A percentile compares a stretch with the other conserved stretches of the same genome.
Evolutionary conservation across 1,140 invertebrate species (phyloP).

Genomic region (Tetraneura akinire): DNA sequence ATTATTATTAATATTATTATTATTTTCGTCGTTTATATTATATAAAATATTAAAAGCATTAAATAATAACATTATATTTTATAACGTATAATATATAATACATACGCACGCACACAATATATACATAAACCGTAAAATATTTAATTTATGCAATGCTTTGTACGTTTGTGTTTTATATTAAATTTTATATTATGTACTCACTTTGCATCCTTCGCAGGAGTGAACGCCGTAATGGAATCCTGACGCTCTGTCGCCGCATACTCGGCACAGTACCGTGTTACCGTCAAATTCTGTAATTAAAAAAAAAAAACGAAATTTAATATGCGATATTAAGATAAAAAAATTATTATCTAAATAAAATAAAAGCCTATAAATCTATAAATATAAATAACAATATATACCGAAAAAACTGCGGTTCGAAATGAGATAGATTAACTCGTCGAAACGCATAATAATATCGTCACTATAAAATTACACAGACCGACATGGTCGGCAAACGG

Average conservation of each 20-base stretch:
- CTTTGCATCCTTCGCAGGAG: slow-evolving; percentile 99
- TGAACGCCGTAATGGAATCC: slow-evolving; percentile 99
- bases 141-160: too few relatives aligned
- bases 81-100: background rate
- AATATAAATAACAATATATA: too few relatives aligned
- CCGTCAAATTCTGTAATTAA: slow-evolving; percentile 94
- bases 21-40: background rate
- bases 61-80: background rate
- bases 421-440: too few relatives aligned
- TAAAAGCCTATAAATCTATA: too few relatives aligned
- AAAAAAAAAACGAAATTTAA: slow-evolving; percentile 29
- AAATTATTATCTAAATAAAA: too few relatives aligned
- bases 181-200: slow-evolving; percentile 66
- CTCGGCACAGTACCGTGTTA: slow-evolving; percentile 94
- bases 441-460: too few relatives aligned
- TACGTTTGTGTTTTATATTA: too few relatives aligned
- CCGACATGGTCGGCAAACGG: too few relatives aligned
- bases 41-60: too few relatives aligned
- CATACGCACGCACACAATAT: background rate
- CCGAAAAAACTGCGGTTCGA: too few relatives aligned
- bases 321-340: too few relatives aligned
- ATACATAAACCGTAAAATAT: background rate
- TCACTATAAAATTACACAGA: too few relatives aligned
- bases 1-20: background rate
- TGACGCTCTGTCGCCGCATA: slow-evolving; percentile 98